Base-by-base conservation (phyloP, 2,113 vertebrate species). In the Petromus typicus region DNA sequence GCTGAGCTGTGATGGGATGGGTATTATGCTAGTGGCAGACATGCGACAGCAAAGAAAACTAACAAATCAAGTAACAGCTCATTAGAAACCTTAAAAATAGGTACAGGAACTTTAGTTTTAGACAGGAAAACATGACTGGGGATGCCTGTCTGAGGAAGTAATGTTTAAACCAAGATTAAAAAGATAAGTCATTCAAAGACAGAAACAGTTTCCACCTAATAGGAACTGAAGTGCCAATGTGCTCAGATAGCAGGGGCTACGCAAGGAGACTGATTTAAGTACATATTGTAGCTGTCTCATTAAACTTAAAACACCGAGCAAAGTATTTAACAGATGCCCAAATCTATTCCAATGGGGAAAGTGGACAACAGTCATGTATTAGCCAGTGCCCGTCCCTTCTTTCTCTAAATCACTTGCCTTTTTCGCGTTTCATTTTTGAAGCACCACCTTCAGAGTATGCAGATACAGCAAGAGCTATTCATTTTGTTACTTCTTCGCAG, bases 341-440 rank as follows among this genome's bases (percentile, higher is more conserved):
- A 87, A 83, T 91, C 90, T 59, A 86, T 73, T 80, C 87, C 73
- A 59, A 11, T 7, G 17, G 81, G 17, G 20, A 90, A 89, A 57
- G 37, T 14, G 45, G 80, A 92, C 80, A 67, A 91, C 54, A 23
- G 54, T 75, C 63, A 90, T 61, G 22, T 11, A 91, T 84, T 76
- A 89, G 27, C 63, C 67, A 37, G 57, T 16, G 80, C 51, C 61
- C 9, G 32, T 89, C 13, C 71, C 71, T 89, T 94, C 79, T 89
- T 40, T 84, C 71, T 93, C 40, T 93, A 84, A 95, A 93, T 71
- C 79, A 94, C 27, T 48, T 86, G 86, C 25, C 45, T 82, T 90
- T 94, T 95, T 64, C 57, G 75, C 71, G 95, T 83, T 86, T 93
- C 92, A 92, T 81, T 96, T 95, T 86, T 75, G 67, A 95, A 91